phyloP scores from a whole-genome alignment of 2,113 vertebrate genomes.

The Drymodes brunneopygia region DNA sequence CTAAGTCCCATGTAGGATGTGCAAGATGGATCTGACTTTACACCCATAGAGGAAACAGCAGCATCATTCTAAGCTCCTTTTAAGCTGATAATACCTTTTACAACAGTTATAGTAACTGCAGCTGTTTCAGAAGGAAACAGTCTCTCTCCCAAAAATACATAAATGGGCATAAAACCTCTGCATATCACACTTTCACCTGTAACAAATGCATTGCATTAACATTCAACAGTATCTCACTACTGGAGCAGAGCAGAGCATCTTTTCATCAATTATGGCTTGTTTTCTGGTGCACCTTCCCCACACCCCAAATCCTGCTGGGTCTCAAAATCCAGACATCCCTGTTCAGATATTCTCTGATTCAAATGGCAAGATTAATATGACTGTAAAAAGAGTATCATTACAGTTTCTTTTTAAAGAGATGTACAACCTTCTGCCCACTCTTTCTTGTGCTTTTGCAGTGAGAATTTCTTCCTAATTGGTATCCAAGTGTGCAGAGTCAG shows the following conservation, averaged over 20 bases:
- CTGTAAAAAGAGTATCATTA: not conserved
- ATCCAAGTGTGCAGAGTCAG: slow-evolving; percentile 18
- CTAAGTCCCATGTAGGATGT: not conserved
- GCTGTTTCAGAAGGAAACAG: not conserved
- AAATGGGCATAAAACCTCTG: not conserved
- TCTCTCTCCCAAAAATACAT: not conserved
- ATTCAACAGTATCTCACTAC: not conserved
- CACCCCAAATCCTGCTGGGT: not conserved
- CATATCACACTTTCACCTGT: not conserved
- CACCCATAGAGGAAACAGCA: not conserved
- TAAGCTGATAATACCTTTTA: not conserved
- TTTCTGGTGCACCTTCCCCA: not conserved
- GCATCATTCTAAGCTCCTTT: not conserved
- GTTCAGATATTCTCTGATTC: not conserved
- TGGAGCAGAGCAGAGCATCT: not conserved
- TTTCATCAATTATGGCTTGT: not conserved
- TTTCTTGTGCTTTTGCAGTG: not conserved
- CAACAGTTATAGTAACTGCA: not conserved
- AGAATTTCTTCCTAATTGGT: slow-evolving; percentile 9
- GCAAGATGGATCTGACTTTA: not conserved
- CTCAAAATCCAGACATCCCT: not conserved
- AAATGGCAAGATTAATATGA: not conserved
- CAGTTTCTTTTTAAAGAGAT: not conserved
- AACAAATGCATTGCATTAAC: not conserved
- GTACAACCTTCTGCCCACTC: not conserved